Evolutionary conservation across 2,797 vertebrate genomes (phyloP), one percentile per base, ranked within the genome.

Genomic region (Acrossocheilus wenchowensis): DNA sequence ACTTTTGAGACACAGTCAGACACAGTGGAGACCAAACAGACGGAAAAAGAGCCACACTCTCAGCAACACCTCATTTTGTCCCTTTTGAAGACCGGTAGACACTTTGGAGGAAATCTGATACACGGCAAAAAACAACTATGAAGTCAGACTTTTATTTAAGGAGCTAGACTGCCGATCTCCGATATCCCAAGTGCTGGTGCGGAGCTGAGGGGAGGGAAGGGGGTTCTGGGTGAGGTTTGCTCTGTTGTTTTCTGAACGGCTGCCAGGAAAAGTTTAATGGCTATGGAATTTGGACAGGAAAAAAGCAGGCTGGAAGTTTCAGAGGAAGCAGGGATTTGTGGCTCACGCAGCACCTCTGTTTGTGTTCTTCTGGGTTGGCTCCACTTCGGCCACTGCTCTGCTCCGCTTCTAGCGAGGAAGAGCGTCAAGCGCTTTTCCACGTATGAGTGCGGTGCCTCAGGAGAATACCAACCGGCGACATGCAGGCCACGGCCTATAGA

Each of bases 181-280:
- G 95, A 96, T 96, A 96, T 95, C 93, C 92, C 89, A 75, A 93
- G 93, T 91, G 89, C 92, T 94, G 91, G 90, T 92, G 94, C 39
- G 21, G 84, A 69, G 72, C 75, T 41, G 21, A 78, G 43, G 57
- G 83, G 64, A 36, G 23, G 85, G 90, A 30, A 89, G 43, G 91
- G 87, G 90, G 86, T 91, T 91, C 90, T 90, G 92, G 93, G 94
- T 93, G 92, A 94, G 91, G 91, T 78, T 91, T 91, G 95, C 91
- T 92, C 91, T 91, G 91, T 94, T 95, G 94, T 94, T 96, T 95
- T 96, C 94, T 96, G 95, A 95, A 94, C 91, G 85, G 86, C 90
- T 94, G 97, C 97, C 97, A 97, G 97, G 97, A 97, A 86, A 98
- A 97, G 96, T 96, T 96, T 98, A 96, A 98, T 96, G 96, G 96